Evolutionary conservation across 1,140 invertebrate species (phyloP), one percentile per base, ranked within the genome.

Genomic region (Drosophila takahashii): DNA sequence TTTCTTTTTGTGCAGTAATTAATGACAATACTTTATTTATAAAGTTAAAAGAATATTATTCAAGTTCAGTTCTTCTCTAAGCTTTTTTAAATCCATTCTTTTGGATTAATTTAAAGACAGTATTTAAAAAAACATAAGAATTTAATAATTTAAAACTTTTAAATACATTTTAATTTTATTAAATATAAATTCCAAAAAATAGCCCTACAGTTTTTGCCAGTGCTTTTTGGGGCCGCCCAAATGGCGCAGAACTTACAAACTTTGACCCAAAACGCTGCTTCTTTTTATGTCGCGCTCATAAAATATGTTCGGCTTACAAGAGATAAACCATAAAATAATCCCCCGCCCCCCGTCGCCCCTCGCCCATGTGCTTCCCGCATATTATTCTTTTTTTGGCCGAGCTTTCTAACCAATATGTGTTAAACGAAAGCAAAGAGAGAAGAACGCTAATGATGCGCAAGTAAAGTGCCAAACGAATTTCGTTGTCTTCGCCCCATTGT

Each of bases 401-500:
- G 78, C 72, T 80, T 76, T 76, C 78, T 70, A 80, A 69, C 57
- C 64, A 39, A 61, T 50, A 52, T 53, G 66, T 50, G 44, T 42
- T 65, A 18, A 34, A 34, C 26, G 29, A 48, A 26, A 56, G 36
- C 48, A 51, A 75, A 65, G 34, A 54, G 32, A 57, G 51, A 51
- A 56, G 48, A 80, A 57, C 64, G 56, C 78, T 81, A 77, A 71
- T 77, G 78, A 81, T 60, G 64, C 54, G 54, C 44, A 67, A 74
- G 71, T 65, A 56, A 76, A 76, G 72, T 75, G 71, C 73, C 60
- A 75, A 76, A 57, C 39, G 52, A 66, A 75, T 53, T 76, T 58
- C 59, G 70, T 64, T 32, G 64, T 50, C 64, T 50, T 48, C 16
- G 22, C 34, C 47, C 16, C 11, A 64, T 62, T 66, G 44, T 64